Evolutionary conservation across 2,113 vertebrate species (phyloP), one percentile per base, ranked within the genome.

Genomic region (Benthochromis sp.): DNA sequence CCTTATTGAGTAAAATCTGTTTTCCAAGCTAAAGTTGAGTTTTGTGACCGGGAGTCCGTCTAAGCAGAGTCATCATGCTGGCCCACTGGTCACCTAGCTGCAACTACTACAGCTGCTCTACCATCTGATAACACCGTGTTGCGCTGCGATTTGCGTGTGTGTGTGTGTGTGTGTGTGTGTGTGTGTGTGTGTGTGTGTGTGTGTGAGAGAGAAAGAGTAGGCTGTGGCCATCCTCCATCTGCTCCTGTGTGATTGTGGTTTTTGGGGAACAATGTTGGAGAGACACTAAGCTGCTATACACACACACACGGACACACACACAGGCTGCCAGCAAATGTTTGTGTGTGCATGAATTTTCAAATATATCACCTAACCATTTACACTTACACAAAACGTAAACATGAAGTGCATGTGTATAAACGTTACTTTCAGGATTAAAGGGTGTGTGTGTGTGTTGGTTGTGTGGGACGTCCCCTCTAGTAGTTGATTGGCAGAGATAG

Each of bases 401-500:
- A 47, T 76, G 40, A 76, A 76, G 81, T 83, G 87, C 87, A 24
- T 76, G 84, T 89, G 79, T 88, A 45, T 89, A 87, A 53, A 34
- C 85, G 88, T 87, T 19, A 52, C 86, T 94, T 55, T 84, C 61
- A 55, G 92, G 92, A 93, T 95, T 90, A 92, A 43, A 47, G 86
- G 4, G 66, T 66, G 57, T 24, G 84, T 38, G 83, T 40, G 82
- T 69, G 88, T 95, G 96, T 59, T 57, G 55, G 29, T 19, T 45
- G 21, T 73, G 12, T 91, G 96, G 95, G 96, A 96, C 92, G 85
- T 87, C 92, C 89, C 95, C 86, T 93, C 91, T 93, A 97, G 96
- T 97, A 96, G 96, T 97, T 98, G 98, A 98, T 98, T 98, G 97
- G 97, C 97, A 96, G 97, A 95, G 97, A 98, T 98, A 98, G 97